Percentiles rank a stretch among this genome's conserved stretches.
Evolutionary conservation across 2,888 invertebrate genomes (phyloP).

Genomic region (Polylopha cassiicola): DNA sequence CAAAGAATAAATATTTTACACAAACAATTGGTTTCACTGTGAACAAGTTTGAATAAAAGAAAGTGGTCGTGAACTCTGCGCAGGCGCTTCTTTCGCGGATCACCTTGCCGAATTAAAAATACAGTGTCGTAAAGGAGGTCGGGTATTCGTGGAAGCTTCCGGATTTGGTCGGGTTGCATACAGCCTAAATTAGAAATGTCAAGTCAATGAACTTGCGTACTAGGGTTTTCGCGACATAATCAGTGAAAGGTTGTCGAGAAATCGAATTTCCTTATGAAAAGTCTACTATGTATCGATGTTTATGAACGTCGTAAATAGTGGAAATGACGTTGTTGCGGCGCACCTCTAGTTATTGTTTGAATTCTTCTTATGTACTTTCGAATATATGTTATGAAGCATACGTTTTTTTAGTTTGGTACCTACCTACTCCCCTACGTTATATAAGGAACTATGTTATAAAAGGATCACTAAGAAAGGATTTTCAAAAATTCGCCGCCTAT

Average conservation of each 20-base stretch:
- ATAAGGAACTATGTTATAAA: too few species aligned
- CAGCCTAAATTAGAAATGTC: constrained; percentile 28
- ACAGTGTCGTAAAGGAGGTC: too few species aligned
- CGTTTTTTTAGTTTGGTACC: too few species aligned
- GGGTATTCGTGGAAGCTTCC: too few species aligned
- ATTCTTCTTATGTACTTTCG: too few species aligned
- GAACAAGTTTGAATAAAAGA: constrained; percentile 27
- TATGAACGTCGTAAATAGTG: not conserved
- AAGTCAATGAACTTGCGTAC: constrained; percentile 24
- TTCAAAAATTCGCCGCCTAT: too few species aligned
- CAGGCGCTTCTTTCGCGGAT: constrained; percentile 17
- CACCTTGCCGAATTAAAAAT: constrained; percentile 7
- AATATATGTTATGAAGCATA: too few species aligned
- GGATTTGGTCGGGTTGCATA: not conserved
- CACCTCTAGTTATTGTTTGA: too few species aligned
- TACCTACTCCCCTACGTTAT: too few species aligned
- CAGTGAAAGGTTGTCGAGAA: constrained; percentile 42
- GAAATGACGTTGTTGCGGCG: too few species aligned
- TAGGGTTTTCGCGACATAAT: constrained; percentile 35
- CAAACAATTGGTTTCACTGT: constrained; percentile 27
- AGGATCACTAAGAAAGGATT: too few species aligned
- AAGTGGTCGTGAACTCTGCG: constrained; percentile 21
- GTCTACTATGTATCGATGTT: constrained; percentile 3
- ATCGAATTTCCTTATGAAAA: constrained; percentile 37
- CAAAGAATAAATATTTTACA: constrained; percentile 18